phyloP scores from a whole-genome alignment of 2,113 vertebrate genomes.

The Thermophis baileyi region DNA sequence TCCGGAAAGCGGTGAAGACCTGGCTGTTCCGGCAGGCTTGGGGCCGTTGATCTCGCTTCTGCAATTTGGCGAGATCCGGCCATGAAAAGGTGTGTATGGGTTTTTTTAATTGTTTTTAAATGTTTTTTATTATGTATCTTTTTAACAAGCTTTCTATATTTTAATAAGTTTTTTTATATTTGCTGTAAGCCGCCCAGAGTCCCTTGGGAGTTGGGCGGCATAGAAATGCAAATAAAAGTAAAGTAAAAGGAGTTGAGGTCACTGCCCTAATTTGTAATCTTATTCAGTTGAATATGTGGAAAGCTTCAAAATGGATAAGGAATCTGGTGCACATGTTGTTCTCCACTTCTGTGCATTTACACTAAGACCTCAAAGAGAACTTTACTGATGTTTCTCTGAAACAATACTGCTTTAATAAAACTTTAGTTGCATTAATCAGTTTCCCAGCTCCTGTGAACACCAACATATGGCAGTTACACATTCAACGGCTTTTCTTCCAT shows the following conservation, averaged over 20 bases:
- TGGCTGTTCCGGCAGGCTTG: too few species aligned
- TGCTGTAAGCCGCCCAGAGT: too few species aligned
- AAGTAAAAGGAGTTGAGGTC: background rate
- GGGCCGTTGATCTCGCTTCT: too few species aligned
- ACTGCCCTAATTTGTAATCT: background rate
- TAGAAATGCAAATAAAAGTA: too few species aligned
- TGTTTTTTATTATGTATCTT: too few species aligned
- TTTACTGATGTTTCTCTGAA: background rate
- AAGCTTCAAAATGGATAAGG: background rate
- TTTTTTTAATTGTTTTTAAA: too few species aligned
- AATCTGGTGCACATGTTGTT: background rate
- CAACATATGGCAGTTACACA: background rate
- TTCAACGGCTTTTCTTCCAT: background rate
- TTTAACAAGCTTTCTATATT: too few species aligned
- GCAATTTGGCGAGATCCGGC: too few species aligned
- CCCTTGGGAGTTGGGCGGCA: too few species aligned
- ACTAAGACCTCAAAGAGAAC: background rate
- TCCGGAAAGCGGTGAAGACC: too few species aligned
- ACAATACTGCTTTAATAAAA: background rate
- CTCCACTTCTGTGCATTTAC: background rate
- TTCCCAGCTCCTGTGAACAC: background rate
- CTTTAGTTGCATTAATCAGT: background rate
- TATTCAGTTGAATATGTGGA: background rate
- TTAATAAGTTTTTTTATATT: too few species aligned
- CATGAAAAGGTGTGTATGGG: too few species aligned